Percentiles rank a stretch among this genome's conserved stretches.
These are phyloP conservation scores for Heliothis virescens DNA, from an alignment of 1,140 invertebrate genomes.

Conservation along the genomic window DNA sequence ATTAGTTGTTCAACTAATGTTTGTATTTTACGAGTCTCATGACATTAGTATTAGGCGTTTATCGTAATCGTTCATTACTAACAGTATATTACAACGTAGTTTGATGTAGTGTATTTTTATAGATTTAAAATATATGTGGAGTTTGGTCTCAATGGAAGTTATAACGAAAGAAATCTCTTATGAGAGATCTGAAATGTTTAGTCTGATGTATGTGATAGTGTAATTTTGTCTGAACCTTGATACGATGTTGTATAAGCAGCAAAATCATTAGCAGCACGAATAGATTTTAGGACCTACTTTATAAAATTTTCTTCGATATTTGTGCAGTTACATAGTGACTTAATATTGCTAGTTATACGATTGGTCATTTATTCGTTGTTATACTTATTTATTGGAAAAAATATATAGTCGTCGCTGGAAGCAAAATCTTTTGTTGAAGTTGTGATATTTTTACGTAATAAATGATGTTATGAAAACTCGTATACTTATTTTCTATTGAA, in stretches of 20 bases:
- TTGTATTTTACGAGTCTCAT: not conserved
- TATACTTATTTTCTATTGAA: not conserved
- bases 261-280: conserved; percentile 13
- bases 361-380: conserved; percentile 6
- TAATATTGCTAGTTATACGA: not conserved
- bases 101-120: conserved; percentile 14
- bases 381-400: conserved; percentile 13
- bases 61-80: not conserved
- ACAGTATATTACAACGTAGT: not conserved
- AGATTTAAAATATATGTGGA: not conserved
- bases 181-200: conserved; percentile 20
- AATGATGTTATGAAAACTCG: conserved; percentile 7
- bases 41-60: conserved; percentile 20
- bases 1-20: conserved; percentile 5
- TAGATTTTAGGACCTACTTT: not conserved
- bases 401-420: conserved; percentile 4
- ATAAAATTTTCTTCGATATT: not conserved
- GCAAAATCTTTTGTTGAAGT: conserved; percentile 31
- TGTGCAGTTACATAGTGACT: conserved; percentile 3
- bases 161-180: not conserved
- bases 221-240: not conserved
- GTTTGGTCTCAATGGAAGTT: not conserved
- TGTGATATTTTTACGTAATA: conserved; percentile 37
- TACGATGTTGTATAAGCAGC: conserved; percentile 1
- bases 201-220: conserved; percentile 40